Base-by-base conservation (phyloP, 64 coral and sea anemone species). In the Hydrozoanthus tunicans region DNA sequence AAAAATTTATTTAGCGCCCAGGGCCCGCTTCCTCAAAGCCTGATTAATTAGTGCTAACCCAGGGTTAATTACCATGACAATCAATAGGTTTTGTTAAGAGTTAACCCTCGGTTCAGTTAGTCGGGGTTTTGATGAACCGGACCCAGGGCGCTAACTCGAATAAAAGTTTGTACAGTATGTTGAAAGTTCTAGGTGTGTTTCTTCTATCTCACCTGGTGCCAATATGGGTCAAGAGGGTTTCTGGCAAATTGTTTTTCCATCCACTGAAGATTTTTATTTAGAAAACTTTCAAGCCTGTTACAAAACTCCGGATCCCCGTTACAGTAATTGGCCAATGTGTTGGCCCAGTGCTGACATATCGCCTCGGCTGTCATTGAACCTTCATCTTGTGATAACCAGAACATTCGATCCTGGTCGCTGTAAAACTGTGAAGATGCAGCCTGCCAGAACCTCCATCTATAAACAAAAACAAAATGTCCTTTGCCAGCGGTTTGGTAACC, bases 341-440 rank as follows among this genome's bases (percentile, higher is more conserved):
- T 85, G 63, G 3, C 7, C 82, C 82, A 85, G 15, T 85, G 65
- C 11, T 85, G 63, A 12, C 82, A 85, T 70, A 85, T 85, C 13
- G 82, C 82, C n/a, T 53, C 82, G 0, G 82, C 82, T 10, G 82
- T 85, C 82, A 85, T 85, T 3, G 82, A 85, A 5, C 82, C 82
- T n/a, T 85, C 82, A 20, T 55, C 13, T 26, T 85, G 82, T 7
- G 82, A 53, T 20, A 70, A 6, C 82, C 82, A 85, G 53, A 85
- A 85, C 82, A 85, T 85, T 67, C 82, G 82, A 57, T 85, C 65
- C 53, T 85, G 51, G 5, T 85, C 82, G 23, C 82, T 85, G 65
- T 85, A 85, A 71, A 85, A 85, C 53, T 63, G 52, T 4, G 82
- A 85, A 6, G 82, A 70, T 53, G 82, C 82, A 7, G 58, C 82